These are phyloP conservation scores for Boloria selene DNA, from an alignment of 2,888 invertebrate species.

Conservation along the genomic window DNA sequence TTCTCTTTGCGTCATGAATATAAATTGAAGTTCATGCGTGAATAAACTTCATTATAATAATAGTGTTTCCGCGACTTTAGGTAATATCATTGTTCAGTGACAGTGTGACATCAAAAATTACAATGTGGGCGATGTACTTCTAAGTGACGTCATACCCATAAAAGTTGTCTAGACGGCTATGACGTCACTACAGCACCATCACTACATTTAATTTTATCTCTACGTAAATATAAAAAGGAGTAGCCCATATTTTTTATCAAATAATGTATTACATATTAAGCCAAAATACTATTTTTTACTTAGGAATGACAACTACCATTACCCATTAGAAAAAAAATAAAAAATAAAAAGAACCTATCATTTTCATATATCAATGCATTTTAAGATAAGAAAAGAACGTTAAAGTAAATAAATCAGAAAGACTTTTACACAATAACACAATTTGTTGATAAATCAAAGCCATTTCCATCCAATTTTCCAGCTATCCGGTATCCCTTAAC, in stretches of 20 bases:
- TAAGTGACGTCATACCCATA: slow-evolving; percentile 55
- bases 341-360: too few species aligned
- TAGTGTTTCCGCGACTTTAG: slow-evolving; percentile 11
- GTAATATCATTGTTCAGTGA: slow-evolving; percentile 10
- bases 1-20: slow-evolving; percentile 26
- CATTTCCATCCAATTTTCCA: slow-evolving; percentile 39
- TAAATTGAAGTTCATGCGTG: slow-evolving; percentile 25
- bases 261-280: too few species aligned
- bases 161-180: slow-evolving; percentile 65
- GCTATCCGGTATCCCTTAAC: slow-evolving; percentile 30
- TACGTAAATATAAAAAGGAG: not conserved
- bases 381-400: not conserved
- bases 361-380: not conserved
- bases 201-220: not conserved
- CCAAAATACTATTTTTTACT: too few species aligned
- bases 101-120: slow-evolving; percentile 26
- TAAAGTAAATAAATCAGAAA: slow-evolving; percentile 20
- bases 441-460: slow-evolving; percentile 16
- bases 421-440: slow-evolving; percentile 18
- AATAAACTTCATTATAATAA: slow-evolving; percentile 24
- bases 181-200: slow-evolving; percentile 42
- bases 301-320: too few species aligned
- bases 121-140: slow-evolving; percentile 30
- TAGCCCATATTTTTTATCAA: too few species aligned
- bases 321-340: too few species aligned